Base-by-base conservation (phyloP, 2,113 vertebrate genomes). In the Pycnonotus jocosus region DNA sequence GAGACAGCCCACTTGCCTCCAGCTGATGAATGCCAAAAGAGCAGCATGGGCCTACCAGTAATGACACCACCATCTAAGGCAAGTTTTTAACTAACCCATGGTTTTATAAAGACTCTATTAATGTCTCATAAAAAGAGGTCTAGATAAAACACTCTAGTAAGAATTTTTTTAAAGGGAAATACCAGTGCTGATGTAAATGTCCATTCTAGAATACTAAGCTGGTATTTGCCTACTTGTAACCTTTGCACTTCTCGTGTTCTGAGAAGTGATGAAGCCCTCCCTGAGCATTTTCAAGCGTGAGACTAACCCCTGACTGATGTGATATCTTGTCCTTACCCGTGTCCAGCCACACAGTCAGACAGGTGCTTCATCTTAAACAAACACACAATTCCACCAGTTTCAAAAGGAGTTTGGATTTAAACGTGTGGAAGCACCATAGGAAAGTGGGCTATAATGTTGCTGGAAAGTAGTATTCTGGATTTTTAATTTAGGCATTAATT, bases 21-120 rank as follows among this genome's bases (percentile, higher is more conserved):
- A 66, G 94, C 85, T 81, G 93, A 95, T 50, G 91, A 80, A 86
- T 93, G 88, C 81, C 84, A 88, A 45, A 85, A 57, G 48, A 81
- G 82, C 72, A 90, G 51, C 47, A n/a, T 30, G 50, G 90, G 92
- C 92, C 88, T 81, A 78, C 56, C 85, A 82, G 60, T 88, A 81
- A 72, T 50, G 85, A 74, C 86, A 71, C 40, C 20, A 0, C 45
- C 35, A 91, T 88, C 66, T 76, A 54, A 78, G 53, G 42, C 60
- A 93, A 90, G 83, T 83, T 90, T 92, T 71, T 89, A 95, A 95
- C 92, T 82, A 91, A 89, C 69, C 74, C 33, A 12, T 73, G 44
- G 25, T 81, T 83, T 90, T 60, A 57, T 77, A 70, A 88, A 78
- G 86, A 79, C 84, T 70, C 81, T 57, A 92, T 56, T 90, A 95